A percentile compares a stretch with the other conserved stretches of the same genome.
Conservation (phyloP, 2,797 vertebrate species). For the Cetoscarus ocellatus region DNA sequence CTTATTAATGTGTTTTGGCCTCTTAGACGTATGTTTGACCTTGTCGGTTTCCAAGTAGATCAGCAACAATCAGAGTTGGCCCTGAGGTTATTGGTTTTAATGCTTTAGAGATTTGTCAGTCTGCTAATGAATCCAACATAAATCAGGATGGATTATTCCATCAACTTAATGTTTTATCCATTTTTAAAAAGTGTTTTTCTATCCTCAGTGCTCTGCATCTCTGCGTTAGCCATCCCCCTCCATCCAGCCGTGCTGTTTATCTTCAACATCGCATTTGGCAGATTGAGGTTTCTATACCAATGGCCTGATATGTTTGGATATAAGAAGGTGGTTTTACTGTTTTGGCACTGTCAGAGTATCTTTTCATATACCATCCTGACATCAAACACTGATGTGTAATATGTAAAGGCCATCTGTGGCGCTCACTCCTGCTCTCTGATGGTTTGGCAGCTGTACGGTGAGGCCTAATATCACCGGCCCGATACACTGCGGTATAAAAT, state of each 20-base stretch:
- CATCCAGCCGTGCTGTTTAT: conserved; percentile 73
- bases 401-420: conserved; percentile 69
- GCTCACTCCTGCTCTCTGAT: conserved; percentile 55
- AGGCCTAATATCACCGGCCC: conserved; percentile 60
- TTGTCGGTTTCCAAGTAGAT: neutral
- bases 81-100: conserved; percentile 9
- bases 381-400: conserved; percentile 67
- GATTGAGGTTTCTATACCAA: conserved; percentile 70
- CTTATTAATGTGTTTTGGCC: too few species aligned
- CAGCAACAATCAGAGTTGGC: conserved; percentile 20
- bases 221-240: conserved; percentile 53
- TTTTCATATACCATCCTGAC: conserved; percentile 73
- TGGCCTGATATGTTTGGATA: conserved; percentile 77
- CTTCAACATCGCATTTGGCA: conserved; percentile 68
- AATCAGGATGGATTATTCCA: conserved; percentile 33
- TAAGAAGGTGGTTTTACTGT: conserved; percentile 73
- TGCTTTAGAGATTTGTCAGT: conserved; percentile 41
- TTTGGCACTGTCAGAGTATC: conserved; percentile 70
- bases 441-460: conserved; percentile 65
- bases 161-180: conserved; percentile 9
- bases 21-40: too few species aligned
- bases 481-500: conserved; percentile 67
- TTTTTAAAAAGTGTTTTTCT: conserved; percentile 29
- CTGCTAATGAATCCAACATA: conserved; percentile 38
- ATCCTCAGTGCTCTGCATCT: conserved; percentile 15